Percentiles rank a stretch among this genome's conserved stretches.
phyloP scores from a whole-genome alignment of 2,797 vertebrate species.

The Triplophysa bombifrons region DNA sequence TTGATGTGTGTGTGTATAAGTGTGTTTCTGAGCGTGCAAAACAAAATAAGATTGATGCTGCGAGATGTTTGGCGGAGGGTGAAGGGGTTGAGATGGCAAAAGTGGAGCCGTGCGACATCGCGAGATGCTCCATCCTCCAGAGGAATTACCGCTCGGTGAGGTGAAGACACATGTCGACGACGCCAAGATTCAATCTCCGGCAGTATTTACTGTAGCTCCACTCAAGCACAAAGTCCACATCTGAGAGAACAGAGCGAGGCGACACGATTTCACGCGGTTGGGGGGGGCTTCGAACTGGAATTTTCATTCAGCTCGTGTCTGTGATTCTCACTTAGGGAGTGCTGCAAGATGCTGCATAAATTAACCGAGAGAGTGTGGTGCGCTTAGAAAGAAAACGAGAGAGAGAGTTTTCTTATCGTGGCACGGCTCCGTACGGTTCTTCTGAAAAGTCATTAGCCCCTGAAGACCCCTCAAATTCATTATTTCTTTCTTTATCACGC shows the following conservation, averaged over 20 bases:
- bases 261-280: conserved; percentile 20
- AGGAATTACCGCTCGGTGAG: conserved; percentile 61
- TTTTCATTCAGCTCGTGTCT: conserved; percentile 42
- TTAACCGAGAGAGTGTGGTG: conserved; percentile 59
- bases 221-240: conserved; percentile 45
- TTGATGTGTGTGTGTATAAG: conserved; percentile 11
- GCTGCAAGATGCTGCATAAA: conserved; percentile 77
- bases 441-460: conserved; percentile 34
- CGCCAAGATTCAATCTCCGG: conserved; percentile 59
- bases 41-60: conserved; percentile 28
- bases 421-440: conserved; percentile 20
- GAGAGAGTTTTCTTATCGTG: conserved; percentile 36
- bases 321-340: conserved; percentile 61
- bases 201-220: conserved; percentile 67
- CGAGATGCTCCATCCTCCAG: conserved; percentile 16
- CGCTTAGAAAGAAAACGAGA: conserved; percentile 32
- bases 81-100: conserved; percentile 25
- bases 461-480: conserved; percentile 35
- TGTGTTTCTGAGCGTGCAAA: neutral
- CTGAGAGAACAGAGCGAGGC: conserved; percentile 31
- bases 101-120: conserved; percentile 54
- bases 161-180: conserved; percentile 61
- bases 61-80: conserved; percentile 21
- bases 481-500: conserved; percentile 40
- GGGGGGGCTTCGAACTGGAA: conserved; percentile 22